Evolutionary conservation across 2,888 invertebrate species (phyloP).

Genomic region (Drosophila pseudotalamancana): DNA sequence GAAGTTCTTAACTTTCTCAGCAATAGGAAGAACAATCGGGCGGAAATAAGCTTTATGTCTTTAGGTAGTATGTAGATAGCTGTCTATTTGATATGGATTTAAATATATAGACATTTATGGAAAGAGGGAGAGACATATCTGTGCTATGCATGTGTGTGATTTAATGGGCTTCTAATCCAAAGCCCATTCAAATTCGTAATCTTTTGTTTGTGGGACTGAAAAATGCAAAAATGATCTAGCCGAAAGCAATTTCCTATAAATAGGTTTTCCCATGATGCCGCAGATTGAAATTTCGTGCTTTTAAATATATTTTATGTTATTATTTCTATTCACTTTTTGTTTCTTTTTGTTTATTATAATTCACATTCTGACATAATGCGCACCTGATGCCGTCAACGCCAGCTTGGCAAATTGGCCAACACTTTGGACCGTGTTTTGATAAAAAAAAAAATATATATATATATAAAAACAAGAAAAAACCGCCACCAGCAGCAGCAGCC

Average conservation of each 20-base stretch:
- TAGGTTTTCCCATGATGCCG: constrained; percentile 10
- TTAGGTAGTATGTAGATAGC: no score
- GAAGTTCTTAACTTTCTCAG: no score
- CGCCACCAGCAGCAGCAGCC: neutral
- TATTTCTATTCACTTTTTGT: constrained; percentile 29
- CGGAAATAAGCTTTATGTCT: no score
- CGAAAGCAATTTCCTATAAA: constrained; percentile 17
- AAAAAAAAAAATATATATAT: no score
- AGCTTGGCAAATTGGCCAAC: constrained; percentile 60
- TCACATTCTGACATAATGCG: constrained; percentile 69
- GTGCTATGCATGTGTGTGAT: no score
- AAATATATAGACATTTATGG: no score
- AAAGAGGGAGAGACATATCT: no score
- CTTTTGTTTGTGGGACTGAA: no score
- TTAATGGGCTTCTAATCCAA: neutral
- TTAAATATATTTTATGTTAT: constrained; percentile 38
- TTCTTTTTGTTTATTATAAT: constrained; percentile 56
- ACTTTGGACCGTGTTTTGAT: constrained; percentile 39
- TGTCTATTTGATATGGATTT: no score
- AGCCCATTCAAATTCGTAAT: no score
- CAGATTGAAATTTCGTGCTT: constrained; percentile 43
- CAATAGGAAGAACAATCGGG: no score
- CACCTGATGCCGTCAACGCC: constrained; percentile 65
- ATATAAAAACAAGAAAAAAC: no score
- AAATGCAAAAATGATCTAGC: neutral